A percentile compares a stretch with the other conserved stretches of the same genome.
phyloP scores from a whole-genome alignment of 2,797 vertebrate genomes.

The Ficedula albicollis region DNA sequence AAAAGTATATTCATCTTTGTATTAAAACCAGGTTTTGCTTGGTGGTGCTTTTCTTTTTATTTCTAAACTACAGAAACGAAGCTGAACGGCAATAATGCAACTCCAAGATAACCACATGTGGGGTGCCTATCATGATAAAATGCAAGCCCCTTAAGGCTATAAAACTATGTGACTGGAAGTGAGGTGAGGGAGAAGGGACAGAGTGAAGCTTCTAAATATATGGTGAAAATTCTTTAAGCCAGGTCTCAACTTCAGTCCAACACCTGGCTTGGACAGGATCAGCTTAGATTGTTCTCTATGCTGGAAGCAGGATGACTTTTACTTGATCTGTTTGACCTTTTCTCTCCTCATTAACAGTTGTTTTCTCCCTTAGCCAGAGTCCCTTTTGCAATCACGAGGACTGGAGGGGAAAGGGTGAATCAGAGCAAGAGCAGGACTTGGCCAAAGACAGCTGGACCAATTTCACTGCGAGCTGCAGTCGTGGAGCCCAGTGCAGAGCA shows the following conservation, averaged over 20 bases:
- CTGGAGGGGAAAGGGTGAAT: background rate
- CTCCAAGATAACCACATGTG: background rate
- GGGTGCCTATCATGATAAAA: background rate
- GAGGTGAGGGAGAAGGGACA: background rate
- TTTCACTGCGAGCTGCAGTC: background rate
- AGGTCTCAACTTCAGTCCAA: background rate
- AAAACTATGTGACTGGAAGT: background rate
- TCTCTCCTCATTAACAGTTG: background rate
- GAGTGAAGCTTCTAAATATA: background rate
- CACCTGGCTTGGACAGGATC: constrained; percentile 10
- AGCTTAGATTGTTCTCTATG: background rate
- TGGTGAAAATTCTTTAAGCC: background rate
- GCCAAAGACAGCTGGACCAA: background rate
- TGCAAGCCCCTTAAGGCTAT: background rate
- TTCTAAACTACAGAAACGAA: background rate
- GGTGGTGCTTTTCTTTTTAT: background rate
- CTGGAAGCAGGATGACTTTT: background rate
- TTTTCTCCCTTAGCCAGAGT: background rate
- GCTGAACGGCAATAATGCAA: background rate
- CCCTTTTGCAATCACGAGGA: background rate
- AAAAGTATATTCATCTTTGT: background rate
- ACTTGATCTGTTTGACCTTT: background rate
- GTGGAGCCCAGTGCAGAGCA: background rate
- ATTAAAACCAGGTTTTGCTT: background rate
- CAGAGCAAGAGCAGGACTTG: background rate